Conservation (phyloP, 1,140 invertebrate genomes). For the Drosophila obscura region DNA sequence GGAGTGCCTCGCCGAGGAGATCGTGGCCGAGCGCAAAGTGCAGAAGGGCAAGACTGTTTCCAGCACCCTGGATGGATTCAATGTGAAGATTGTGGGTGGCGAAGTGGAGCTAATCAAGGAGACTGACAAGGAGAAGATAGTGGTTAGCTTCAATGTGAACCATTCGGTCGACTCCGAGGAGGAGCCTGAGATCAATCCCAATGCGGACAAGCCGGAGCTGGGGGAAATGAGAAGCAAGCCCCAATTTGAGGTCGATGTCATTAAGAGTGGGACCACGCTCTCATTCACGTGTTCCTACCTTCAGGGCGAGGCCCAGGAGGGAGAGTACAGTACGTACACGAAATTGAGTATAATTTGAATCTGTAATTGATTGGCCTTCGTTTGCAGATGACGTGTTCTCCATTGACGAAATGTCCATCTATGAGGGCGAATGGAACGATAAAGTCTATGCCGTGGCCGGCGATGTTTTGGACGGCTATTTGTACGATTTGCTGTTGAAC, state of each 20-base stretch:
- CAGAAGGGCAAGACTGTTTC: constrained; percentile 90
- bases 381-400: constrained; percentile 89
- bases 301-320: constrained; percentile 86
- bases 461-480: constrained; percentile 94
- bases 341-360: not conserved
- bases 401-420: constrained; percentile 94
- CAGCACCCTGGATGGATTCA: constrained; percentile 91
- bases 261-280: constrained; percentile 89
- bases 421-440: constrained; percentile 92
- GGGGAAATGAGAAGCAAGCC: constrained; percentile 94
- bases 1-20: constrained; percentile 94
- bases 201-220: constrained; percentile 88
- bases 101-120: constrained; percentile 91
- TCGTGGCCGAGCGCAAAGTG: constrained; percentile 92
- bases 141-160: constrained; percentile 93
- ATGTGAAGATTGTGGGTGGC: constrained; percentile 89
- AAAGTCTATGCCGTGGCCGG: constrained; percentile 93
- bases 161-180: constrained; percentile 93
- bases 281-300: constrained; percentile 93
- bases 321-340: constrained; percentile 86
- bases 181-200: constrained; percentile 87
- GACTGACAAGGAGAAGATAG: constrained; percentile 90
- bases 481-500: constrained; percentile 97
- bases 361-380: not conserved
- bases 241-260: constrained; percentile 92